Conservation (phyloP, 2,888 invertebrate species). For the Ellobium chinense region DNA sequence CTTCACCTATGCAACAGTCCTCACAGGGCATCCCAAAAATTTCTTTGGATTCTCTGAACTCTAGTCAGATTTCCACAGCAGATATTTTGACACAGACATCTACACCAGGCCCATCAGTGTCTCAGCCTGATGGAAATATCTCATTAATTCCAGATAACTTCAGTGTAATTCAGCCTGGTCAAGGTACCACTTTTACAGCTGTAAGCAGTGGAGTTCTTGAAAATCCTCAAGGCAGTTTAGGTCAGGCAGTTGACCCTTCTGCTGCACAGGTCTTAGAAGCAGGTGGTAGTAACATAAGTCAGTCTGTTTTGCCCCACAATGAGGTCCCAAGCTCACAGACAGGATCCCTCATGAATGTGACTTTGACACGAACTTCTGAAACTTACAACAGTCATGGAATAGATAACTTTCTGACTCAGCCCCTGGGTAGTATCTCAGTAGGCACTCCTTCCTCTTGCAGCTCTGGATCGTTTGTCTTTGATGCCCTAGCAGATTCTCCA, state of each 20-base stretch:
- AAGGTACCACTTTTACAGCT: background rate
- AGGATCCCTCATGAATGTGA: no score
- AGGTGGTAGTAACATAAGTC: no score
- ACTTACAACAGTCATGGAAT: no score
- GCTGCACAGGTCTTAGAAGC: no score
- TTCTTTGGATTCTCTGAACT: background rate
- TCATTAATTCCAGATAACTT: background rate
- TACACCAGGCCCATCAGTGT: no score
- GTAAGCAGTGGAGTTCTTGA: background rate
- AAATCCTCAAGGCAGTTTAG: background rate
- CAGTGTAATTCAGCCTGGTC: background rate
- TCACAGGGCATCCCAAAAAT: background rate
- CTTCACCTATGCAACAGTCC: background rate
- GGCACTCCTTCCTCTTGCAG: constrained; percentile 20
- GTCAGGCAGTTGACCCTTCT: no score
- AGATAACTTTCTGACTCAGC: no score
- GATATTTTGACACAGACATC: background rate
- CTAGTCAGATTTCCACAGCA: background rate
- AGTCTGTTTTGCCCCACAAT: no score
- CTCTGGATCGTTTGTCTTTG: constrained; percentile 26
- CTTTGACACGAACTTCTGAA: no score
- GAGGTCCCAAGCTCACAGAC: no score
- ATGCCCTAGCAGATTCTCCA: constrained; percentile 38
- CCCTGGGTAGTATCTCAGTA: background rate
- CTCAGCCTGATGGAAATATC: background rate